Conservation (phyloP, 2,888 invertebrate genomes). For the Nemotelus pantherinus region DNA sequence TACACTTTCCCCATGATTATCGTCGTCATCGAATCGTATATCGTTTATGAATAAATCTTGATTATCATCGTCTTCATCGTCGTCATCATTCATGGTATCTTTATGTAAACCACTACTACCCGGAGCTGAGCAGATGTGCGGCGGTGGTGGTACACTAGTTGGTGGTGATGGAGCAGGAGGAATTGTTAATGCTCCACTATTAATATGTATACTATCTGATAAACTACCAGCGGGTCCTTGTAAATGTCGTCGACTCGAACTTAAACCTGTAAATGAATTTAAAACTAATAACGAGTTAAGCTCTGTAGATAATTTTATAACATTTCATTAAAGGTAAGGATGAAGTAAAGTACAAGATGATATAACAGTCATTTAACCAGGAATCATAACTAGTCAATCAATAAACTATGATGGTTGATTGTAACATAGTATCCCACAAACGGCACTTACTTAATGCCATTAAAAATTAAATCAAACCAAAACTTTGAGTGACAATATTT, state of each 20-base stretch:
- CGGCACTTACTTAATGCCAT: no score
- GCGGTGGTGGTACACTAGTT: constrained; percentile 64
- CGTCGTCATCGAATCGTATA: constrained; percentile 58
- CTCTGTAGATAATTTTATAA: not conserved
- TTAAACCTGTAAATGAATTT: constrained; percentile 58
- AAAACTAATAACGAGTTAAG: constrained; percentile 45
- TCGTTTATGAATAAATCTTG: constrained; percentile 62
- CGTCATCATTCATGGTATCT: constrained; percentile 58
- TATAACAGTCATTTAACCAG: no score
- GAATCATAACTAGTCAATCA: no score
- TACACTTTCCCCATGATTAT: constrained; percentile 63
- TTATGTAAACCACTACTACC: constrained; percentile 56
- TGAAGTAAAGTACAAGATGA: not conserved
- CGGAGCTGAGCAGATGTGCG: constrained; percentile 60
- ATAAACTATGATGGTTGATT: no score
- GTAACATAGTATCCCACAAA: no score
- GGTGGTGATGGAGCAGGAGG: constrained; percentile 65
- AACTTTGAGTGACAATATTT: no score
- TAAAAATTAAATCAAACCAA: no score
- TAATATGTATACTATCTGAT: constrained; percentile 65
- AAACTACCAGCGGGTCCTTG: constrained; percentile 64
- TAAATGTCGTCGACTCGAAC: constrained; percentile 65
- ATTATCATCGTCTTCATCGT: constrained; percentile 51
- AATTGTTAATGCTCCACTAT: constrained; percentile 63
- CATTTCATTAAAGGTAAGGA: constrained; percentile 49